These are phyloP conservation scores for Chinchilla lanigera DNA, from an alignment of 2,113 vertebrate species.

Conservation along the genomic window DNA sequence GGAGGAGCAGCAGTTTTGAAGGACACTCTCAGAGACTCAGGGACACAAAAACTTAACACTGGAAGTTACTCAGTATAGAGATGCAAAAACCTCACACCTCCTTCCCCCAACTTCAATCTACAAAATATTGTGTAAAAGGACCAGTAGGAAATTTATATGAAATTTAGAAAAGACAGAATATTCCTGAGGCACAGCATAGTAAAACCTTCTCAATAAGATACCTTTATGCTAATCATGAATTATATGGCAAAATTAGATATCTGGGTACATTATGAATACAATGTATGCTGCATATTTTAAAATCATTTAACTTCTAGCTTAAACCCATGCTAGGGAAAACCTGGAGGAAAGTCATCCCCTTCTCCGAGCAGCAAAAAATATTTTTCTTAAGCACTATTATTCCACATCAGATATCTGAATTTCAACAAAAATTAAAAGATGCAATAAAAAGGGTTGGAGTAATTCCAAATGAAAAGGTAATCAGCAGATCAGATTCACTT, in stretches of 20 bases:
- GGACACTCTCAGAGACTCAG: too few species aligned
- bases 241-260: background rate
- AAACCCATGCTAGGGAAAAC: rapidly evolving
- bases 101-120: too few species aligned
- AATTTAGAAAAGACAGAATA: background rate
- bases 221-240: background rate
- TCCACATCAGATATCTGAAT: background rate
- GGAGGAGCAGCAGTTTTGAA: background rate
- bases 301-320: background rate
- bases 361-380: background rate
- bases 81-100: background rate
- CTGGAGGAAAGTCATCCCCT: background rate
- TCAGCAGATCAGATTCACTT: background rate
- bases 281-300: background rate
- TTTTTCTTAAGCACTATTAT: background rate
- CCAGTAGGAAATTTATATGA: background rate
- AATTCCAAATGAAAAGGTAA: background rate
- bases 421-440: background rate
- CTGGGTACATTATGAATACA: too few species aligned
- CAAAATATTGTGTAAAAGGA: background rate
- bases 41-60: background rate
- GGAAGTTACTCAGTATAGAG: background rate
- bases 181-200: background rate
- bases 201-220: background rate
- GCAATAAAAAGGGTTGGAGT: background rate